Evolutionary conservation across 1,140 invertebrate species (phyloP).

Genomic region (Arctopsyche grandis): DNA sequence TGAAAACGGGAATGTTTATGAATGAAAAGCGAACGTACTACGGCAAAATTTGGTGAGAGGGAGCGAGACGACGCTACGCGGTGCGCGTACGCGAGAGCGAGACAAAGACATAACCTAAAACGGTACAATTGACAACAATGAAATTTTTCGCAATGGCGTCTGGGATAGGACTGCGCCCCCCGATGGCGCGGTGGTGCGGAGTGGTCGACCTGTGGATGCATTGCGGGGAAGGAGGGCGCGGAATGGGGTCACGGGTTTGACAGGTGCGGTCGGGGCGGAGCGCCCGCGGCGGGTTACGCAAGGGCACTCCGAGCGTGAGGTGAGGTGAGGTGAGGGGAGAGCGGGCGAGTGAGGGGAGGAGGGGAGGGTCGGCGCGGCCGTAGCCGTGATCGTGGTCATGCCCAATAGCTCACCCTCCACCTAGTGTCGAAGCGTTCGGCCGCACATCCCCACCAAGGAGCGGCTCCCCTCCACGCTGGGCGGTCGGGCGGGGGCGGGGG

Average conservation of each 20-base stretch:
- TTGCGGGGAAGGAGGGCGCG: neutral
- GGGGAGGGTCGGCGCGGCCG: neutral
- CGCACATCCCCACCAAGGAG: slow-evolving; percentile 35
- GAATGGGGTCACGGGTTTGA: neutral
- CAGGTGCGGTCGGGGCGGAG: neutral
- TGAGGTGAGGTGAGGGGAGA: no score
- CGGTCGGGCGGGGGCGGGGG: slow-evolving; percentile 6
- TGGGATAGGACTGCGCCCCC: no score
- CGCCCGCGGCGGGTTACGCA: neutral
- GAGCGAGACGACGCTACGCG: no score
- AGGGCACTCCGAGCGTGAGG: neutral
- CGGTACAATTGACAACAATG: no score
- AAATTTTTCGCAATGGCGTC: no score
- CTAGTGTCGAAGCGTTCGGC: neutral
- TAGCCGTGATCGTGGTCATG: neutral
- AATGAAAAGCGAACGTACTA: no score
- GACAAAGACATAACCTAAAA: no score
- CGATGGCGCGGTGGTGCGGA: no score
- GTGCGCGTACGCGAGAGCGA: no score
- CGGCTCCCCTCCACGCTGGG: slow-evolving; percentile 27
- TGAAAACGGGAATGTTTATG: no score
- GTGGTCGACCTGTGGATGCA: no score
- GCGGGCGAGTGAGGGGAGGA: neutral
- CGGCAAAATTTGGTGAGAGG: no score
- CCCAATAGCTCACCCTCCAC: neutral